Conservation (phyloP, 2,113 vertebrate species). For the Engraulis encrasicolus region DNA sequence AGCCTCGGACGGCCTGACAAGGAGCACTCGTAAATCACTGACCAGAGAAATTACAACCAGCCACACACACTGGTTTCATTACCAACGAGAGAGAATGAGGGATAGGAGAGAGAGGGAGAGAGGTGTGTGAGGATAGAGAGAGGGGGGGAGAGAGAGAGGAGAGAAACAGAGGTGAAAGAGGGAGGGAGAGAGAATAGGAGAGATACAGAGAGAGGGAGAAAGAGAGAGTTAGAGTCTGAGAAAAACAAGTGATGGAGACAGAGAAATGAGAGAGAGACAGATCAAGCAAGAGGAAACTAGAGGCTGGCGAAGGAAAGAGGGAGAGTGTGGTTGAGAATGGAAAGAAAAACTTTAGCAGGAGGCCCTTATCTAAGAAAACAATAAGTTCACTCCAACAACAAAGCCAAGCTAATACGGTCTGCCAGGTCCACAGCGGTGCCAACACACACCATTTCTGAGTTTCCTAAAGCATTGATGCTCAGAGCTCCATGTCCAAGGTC, state of each 20-base stretch:
- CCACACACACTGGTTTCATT: slow-evolving; percentile 15
- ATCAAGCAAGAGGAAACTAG: too few species aligned
- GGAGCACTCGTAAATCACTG: slow-evolving; percentile 15
- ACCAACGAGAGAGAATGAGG: not conserved
- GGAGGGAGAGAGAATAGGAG: too few species aligned
- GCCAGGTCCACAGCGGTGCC: not conserved
- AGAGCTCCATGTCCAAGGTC: not conserved
- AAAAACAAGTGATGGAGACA: not conserved
- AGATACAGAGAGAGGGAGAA: too few species aligned
- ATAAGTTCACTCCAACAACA: not conserved
- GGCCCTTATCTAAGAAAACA: not conserved
- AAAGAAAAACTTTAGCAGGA: not conserved
- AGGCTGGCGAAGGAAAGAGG: too few species aligned
- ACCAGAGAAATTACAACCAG: slow-evolving; percentile 17
- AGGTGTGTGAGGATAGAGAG: not conserved
- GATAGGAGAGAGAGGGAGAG: not conserved
- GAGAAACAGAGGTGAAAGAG: too few species aligned
- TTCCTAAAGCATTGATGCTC: not conserved
- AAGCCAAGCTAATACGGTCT: not conserved
- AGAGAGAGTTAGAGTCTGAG: too few species aligned
- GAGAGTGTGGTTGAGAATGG: not conserved
- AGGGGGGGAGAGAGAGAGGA: not conserved
- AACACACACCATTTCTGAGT: not conserved
- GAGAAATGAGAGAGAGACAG: too few species aligned
- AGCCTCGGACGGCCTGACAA: slow-evolving; percentile 3